Evolutionary conservation across 2,797 vertebrate species (phyloP).

Genomic region (Sebastes minor): DNA sequence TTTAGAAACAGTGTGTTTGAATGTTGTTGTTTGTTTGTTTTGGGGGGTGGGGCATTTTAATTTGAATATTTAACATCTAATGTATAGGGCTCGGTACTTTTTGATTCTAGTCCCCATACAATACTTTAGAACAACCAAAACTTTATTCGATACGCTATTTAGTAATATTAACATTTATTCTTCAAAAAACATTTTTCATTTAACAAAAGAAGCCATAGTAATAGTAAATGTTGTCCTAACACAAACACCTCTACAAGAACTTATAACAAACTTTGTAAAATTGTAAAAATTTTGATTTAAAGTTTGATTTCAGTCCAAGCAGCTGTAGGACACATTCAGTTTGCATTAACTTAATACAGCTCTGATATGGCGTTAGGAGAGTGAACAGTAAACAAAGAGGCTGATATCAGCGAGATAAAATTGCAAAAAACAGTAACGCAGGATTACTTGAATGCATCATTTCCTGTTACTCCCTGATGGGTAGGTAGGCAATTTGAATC

Average conservation of each 20-base stretch:
- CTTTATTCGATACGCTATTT: neutral
- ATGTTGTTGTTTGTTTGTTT: neutral
- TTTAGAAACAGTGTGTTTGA: neutral
- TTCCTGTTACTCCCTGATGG: neutral
- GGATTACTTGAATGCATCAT: neutral
- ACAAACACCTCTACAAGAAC: neutral
- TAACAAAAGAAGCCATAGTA: neutral
- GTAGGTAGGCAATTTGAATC: neutral
- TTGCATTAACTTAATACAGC: neutral
- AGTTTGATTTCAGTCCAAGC: neutral
- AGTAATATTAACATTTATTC: neutral
- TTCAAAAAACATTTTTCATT: neutral
- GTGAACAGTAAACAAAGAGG: neutral
- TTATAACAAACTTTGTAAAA: neutral
- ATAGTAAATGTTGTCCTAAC: neutral
- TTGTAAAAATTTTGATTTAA: neutral
- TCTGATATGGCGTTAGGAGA: neutral
- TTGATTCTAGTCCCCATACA: neutral
- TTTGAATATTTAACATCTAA: neutral
- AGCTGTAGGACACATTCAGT: neutral
- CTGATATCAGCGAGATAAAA: neutral
- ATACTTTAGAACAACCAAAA: neutral
- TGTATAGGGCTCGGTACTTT: neutral
- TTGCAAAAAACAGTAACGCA: too few species aligned
- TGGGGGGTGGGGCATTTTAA: neutral